These are phyloP conservation scores for Axinella damicornis DNA, from an alignment of 37 sponge, comb jelly and placozoan genomes.

Conservation along the genomic window DNA sequence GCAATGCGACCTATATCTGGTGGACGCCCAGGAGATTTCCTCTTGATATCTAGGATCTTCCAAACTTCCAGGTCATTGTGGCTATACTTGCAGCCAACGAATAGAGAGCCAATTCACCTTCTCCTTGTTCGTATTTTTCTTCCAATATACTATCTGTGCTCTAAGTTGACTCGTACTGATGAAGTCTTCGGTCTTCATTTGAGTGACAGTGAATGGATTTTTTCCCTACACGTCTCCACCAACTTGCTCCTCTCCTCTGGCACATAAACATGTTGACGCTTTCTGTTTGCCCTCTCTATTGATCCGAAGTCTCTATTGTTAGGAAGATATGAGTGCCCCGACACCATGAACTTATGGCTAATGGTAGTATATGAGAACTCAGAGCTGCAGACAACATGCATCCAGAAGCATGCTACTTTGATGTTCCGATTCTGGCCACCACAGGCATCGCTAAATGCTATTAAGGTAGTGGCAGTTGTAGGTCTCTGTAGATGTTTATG, in stretches of 20 bases:
- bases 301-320: slow-evolving; percentile 40
- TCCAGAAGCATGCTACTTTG: slow-evolving; percentile 1
- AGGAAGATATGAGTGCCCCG: slow-evolving; percentile 44
- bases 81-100: slow-evolving; percentile 21
- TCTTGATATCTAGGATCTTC: slow-evolving; percentile 8
- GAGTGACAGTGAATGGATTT: not conserved
- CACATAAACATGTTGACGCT: slow-evolving; percentile 8
- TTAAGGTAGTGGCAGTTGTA: not conserved
- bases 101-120: slow-evolving; percentile 27
- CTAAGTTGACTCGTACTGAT: not conserved
- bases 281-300: slow-evolving; percentile 5
- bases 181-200: not conserved
- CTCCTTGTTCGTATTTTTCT: not conserved
- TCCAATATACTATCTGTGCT: too few species aligned
- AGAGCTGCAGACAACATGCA: slow-evolving; percentile 11
- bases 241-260: slow-evolving; percentile 25
- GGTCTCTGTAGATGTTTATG: not conserved
- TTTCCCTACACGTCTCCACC: not conserved
- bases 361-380: slow-evolving; percentile 13
- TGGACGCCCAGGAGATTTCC: slow-evolving; percentile 5
- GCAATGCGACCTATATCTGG: not conserved
- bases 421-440: slow-evolving; percentile 44
- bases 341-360: slow-evolving; percentile 47
- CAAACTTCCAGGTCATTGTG: slow-evolving; percentile 21
- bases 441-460: slow-evolving; percentile 27